phyloP scores from a whole-genome alignment of 2,797 vertebrate genomes.

The Hippocampus kuda region DNA sequence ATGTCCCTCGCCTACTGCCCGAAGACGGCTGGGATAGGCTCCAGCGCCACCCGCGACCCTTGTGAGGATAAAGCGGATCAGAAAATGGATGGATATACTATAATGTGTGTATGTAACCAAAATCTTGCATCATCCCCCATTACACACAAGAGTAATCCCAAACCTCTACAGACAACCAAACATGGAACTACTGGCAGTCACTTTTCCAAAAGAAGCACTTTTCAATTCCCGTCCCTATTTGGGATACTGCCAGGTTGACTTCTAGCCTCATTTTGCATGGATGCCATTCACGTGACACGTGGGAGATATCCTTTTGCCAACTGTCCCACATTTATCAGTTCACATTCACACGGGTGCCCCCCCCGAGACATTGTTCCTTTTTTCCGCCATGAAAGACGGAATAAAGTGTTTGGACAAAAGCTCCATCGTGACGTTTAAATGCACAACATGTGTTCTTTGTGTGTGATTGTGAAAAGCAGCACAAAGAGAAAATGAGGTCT shows the following conservation, averaged over 20 bases:
- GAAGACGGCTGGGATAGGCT: no score
- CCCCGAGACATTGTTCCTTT: neutral
- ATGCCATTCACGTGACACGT: neutral
- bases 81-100: no score
- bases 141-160: neutral
- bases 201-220: neutral
- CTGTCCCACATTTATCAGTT: constrained; percentile 20
- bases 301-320: constrained; percentile 5
- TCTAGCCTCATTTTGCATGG: neutral
- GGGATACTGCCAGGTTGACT: neutral
- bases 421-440: neutral
- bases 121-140: neutral
- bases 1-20: no score
- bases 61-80: no score
- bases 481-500: neutral
- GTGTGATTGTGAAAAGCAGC: neutral
- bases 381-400: neutral
- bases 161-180: neutral
- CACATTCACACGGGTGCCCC: neutral
- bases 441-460: neutral
- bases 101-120: neutral
- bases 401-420: neutral
- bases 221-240: neutral
- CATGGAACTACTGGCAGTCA: no score
- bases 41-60: no score